Evolutionary conservation across 2,113 vertebrate genomes (phyloP), one percentile per base, ranked within the genome.

Genomic region (Pyrgilauda ruficollis): DNA sequence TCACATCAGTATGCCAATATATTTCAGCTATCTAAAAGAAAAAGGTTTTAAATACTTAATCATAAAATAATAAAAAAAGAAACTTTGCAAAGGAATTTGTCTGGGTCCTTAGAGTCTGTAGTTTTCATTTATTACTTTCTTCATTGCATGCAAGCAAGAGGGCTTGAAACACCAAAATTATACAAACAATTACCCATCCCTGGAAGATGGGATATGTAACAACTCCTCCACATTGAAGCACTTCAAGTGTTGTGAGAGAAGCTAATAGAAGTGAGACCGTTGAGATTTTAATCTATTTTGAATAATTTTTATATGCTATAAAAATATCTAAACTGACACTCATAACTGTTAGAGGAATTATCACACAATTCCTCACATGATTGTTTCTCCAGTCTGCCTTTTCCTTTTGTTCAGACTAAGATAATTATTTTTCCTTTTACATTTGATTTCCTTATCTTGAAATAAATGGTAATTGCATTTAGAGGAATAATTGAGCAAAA

Each of bases 361-460:
- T 39, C 64, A 81, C 33, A 64, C 16, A 86, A 4, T 9, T 63
- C 33, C 18, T 35, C 23, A 24, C 10, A 49, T 10, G 43, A 66
- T 33, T 7, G 0, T 70, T 93, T 61, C 9, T 9, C 9, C n/a
- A 33, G 15, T 73, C 90, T 74, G 30, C 16, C 11, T 86, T 77
- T 83, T 86, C 37, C 23, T 70, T 74, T 80, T 88, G 18, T 83
- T 95, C 59, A 62, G n/a, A 69, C 37, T 37, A 44, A 77, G 55
- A 58, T 28, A 87, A 62, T 85, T 73, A 77, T 77, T 88, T 94
- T n/a, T 77, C 7, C 22, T 61, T 90, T 86, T 66, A 75, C 16
- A 24, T 66, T 50, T 77, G 41, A 87, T 88, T 92, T 94, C 8
- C 43, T 79, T 46, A 35, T 83, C 43, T 95, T 88, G 50, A 94